Evolutionary conservation across 2,113 vertebrate genomes (phyloP).

Genomic region (Climacteris rufus): DNA sequence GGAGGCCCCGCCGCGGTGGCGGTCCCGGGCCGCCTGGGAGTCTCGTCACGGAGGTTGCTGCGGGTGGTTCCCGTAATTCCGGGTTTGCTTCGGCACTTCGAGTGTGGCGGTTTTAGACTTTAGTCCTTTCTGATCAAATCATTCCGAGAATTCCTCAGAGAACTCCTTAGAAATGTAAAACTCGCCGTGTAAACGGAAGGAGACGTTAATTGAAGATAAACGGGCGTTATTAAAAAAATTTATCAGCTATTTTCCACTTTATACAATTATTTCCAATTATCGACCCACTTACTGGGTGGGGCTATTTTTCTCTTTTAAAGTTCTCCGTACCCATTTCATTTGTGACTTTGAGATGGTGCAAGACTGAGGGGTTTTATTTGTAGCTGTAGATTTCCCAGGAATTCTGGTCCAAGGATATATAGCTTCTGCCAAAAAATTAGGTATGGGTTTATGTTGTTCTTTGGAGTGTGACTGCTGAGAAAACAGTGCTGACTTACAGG

Average conservation of each 20-base stretch:
- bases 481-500: background rate
- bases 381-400: background rate
- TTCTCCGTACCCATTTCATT: background rate
- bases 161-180: background rate
- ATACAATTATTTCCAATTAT: background rate
- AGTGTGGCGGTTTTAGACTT: background rate
- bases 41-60: rapidly evolving
- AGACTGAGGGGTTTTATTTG: no score
- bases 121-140: background rate
- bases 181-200: background rate
- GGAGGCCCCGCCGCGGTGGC: rapidly evolving
- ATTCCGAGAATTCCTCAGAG: background rate
- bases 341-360: background rate
- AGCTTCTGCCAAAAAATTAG: background rate
- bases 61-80: rapidly evolving
- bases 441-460: background rate
- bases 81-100: rapidly evolving
- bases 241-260: background rate
- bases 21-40: rapidly evolving
- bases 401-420: background rate
- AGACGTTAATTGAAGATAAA: rapidly evolving
- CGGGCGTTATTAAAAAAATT: background rate
- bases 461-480: background rate
- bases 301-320: background rate
- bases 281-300: background rate